These are phyloP conservation scores for Gryllus bimaculatus DNA, from an alignment of 1,140 invertebrate species.

Conservation along the genomic window DNA sequence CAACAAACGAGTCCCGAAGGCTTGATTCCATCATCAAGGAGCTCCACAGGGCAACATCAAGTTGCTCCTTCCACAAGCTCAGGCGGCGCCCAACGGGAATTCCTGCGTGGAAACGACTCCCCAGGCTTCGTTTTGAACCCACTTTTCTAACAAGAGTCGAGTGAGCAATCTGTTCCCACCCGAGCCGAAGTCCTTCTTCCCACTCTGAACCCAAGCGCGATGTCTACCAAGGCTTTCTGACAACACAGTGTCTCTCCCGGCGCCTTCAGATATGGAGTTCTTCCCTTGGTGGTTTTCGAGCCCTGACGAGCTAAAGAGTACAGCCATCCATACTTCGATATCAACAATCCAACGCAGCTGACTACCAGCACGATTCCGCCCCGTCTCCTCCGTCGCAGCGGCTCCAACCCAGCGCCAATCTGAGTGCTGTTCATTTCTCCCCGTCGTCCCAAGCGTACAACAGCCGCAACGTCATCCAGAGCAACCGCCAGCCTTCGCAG, in stretches of 20 bases:
- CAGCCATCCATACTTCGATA: neutral
- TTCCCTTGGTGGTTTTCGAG: neutral
- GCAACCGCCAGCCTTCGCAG: neutral
- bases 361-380: neutral
- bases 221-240: no score
- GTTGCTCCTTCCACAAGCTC: slow-evolving; percentile 34
- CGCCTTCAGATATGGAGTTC: neutral
- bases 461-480: neutral
- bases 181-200: neutral
- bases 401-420: neutral
- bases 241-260: neutral
- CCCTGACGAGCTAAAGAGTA: neutral
- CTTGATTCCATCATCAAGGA: slow-evolving; percentile 68
- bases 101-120: neutral
- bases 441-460: neutral
- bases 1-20: slow-evolving; percentile 51
- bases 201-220: neutral
- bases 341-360: neutral
- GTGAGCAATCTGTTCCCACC: neutral
- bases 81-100: neutral
- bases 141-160: neutral
- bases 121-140: neutral
- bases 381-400: neutral
- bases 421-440: neutral
- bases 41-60: slow-evolving; percentile 73